Base-by-base conservation (phyloP, 2,113 vertebrate species). In the Pholis gunnellus region DNA sequence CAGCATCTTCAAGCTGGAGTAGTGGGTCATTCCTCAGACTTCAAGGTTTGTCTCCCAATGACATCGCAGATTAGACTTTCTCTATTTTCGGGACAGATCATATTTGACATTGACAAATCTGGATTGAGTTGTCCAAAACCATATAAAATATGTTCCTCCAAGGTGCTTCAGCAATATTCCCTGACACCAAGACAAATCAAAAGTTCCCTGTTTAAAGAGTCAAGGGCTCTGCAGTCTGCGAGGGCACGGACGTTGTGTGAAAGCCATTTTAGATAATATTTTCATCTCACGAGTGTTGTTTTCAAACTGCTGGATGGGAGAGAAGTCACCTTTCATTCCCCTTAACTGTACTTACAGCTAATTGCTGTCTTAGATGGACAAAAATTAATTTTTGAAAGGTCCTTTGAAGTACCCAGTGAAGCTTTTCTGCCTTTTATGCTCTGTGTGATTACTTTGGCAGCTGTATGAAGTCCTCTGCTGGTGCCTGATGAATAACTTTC, bases 341-440 rank as follows among this genome's bases (percentile, higher is more conserved):
- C 73, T 72, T 72, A 82, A 85, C 84, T 86, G 61, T 83, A 75
- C 84, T 84, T 76, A 75, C 65, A 76, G 87, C 87, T 92, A 92
- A 91, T 93, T 91, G 85, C 76, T 9, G 65, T 88, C 89, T 92
- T 88, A 84, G 82, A 91, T 81, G 83, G 89, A 84, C 81, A 86
- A 82, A 89, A 93, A 91, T 89, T 74, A 56, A 78, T 90, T 94
- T 91, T 90, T 90, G 79, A 89, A 88, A 78, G 72, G 72, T 86
- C 81, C 78, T 94, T 94, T 93, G 85, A 93, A 93, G 86, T 85
- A 72, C 71, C 79, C 83, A 91, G 81, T 86, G 83, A 91, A 82
- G 78, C 79, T 73, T 85, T 88, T 80, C 76, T 82, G 73, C 78
- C 91, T 91, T 93, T 94, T 88, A 82, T 90, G 60, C 79, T 82